These are phyloP conservation scores for Melinopterus prodromus DNA, from an alignment of 2,888 invertebrate species.

Conservation along the genomic window DNA sequence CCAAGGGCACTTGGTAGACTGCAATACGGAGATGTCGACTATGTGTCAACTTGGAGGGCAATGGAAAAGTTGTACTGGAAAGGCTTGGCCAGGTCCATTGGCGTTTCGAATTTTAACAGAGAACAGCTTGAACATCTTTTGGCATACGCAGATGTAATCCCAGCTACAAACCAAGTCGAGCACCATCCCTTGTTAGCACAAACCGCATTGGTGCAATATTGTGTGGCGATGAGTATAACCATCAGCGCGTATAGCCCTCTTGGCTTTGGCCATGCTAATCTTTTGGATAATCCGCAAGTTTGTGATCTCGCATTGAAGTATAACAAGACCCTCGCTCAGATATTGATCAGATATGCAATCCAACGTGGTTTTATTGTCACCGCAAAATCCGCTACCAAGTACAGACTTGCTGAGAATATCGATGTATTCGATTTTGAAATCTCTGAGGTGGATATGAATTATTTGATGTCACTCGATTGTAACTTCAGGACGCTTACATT, in stretches of 20 bases:
- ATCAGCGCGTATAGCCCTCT: conserved; percentile 84
- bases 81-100: conserved; percentile 80
- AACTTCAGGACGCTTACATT: conserved; percentile 39
- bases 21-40: conserved; percentile 71
- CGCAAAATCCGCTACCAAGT: conserved; percentile 81
- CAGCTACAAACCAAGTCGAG: conserved; percentile 68
- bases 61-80: conserved; percentile 78
- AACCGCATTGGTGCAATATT: conserved; percentile 71
- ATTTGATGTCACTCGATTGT: conserved; percentile 71
- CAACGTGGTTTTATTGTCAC: conserved; percentile 79
- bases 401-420: conserved; percentile 74
- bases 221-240: conserved; percentile 68
- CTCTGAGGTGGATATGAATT: conserved; percentile 69
- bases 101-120: conserved; percentile 89
- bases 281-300: conserved; percentile 77
- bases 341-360: conserved; percentile 70
- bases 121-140: conserved; percentile 77
- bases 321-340: conserved; percentile 74
- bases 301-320: conserved; percentile 68
- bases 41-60: conserved; percentile 79
- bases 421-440: conserved; percentile 79
- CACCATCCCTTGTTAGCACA: conserved; percentile 72
- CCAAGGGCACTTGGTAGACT: conserved; percentile 69
- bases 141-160: conserved; percentile 69
- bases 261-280: conserved; percentile 70